These are phyloP conservation scores for Cyrtorhinus lividipennis DNA, from an alignment of 1,140 invertebrate genomes.

Conservation along the genomic window DNA sequence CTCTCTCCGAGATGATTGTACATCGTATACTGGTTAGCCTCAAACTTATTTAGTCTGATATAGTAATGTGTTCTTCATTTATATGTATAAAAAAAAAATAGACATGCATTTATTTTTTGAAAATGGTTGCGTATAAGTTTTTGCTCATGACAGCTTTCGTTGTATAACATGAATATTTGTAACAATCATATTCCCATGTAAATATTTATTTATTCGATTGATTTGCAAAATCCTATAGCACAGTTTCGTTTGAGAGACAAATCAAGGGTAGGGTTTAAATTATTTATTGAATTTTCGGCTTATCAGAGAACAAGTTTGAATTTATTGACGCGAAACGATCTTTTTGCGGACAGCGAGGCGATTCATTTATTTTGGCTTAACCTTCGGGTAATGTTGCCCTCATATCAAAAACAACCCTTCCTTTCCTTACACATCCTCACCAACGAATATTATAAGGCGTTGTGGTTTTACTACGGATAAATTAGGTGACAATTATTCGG, in stretches of 20 bases:
- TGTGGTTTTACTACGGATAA: too few relatives aligned
- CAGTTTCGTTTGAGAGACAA: background rate
- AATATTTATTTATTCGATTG: background rate
- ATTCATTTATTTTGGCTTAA: too few relatives aligned
- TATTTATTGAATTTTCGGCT: too few relatives aligned
- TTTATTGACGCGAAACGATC: too few relatives aligned
- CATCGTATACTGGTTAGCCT: slow-evolving; percentile 9
- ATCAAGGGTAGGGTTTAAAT: too few relatives aligned
- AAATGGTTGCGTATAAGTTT: background rate
- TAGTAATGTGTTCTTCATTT: background rate
- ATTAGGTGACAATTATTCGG: too few relatives aligned
- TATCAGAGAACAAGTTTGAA: too few relatives aligned
- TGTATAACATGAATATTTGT: background rate
- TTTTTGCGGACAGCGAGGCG: too few relatives aligned
- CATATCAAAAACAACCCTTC: too few relatives aligned
- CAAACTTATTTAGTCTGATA: slow-evolving; percentile 11
- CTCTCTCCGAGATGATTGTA: slow-evolving; percentile 29
- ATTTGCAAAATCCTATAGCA: background rate
- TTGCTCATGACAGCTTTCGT: slow-evolving; percentile 3
- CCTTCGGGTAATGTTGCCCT: too few relatives aligned
- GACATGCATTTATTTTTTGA: slow-evolving; percentile 9
- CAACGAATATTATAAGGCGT: too few relatives aligned
- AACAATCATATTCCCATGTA: background rate
- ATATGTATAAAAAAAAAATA: background rate
- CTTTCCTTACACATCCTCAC: too few relatives aligned